Evolutionary conservation across 2,113 vertebrate species (phyloP).

Genomic region (Plestiodon gilberti): DNA sequence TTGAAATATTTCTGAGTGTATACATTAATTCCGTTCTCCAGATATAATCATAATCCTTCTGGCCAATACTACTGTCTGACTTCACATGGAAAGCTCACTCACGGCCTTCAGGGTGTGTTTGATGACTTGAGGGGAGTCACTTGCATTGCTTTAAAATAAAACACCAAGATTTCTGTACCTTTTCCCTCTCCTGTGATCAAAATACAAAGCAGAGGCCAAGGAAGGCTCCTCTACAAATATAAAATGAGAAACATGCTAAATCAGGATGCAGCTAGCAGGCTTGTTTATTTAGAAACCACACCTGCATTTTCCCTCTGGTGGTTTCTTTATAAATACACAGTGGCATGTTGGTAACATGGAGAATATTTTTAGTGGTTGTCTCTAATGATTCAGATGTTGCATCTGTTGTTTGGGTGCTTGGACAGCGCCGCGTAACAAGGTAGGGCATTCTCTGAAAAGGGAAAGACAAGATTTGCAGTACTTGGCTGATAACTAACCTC

Average conservation of each 20-base stretch:
- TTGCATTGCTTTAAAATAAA: background rate
- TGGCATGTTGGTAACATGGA: rapidly evolving
- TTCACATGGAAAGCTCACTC: background rate
- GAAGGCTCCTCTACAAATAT: constrained; percentile 50
- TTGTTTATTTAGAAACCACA: constrained; percentile 54
- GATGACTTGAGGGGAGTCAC: background rate
- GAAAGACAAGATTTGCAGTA: background rate
- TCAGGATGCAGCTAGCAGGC: constrained; percentile 26
- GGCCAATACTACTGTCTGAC: background rate
- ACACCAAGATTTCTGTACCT: background rate
- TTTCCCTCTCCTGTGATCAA: constrained; percentile 44
- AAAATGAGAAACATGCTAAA: constrained; percentile 55
- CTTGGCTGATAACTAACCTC: background rate
- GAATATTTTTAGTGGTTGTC: constrained; percentile 18
- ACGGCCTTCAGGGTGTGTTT: background rate
- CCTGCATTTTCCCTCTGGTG: constrained; percentile 34
- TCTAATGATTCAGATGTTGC: rapidly evolving
- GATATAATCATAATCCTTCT: too few relatives aligned
- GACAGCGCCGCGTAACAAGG: rapidly evolving
- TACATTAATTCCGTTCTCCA: too few relatives aligned
- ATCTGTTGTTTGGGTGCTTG: background rate
- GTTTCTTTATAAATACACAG: background rate
- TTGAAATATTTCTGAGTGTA: too few relatives aligned
- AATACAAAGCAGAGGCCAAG: constrained; percentile 55
- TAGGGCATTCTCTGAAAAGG: background rate